Conservation (phyloP, 2,113 vertebrate species). For the Podocnemis expansa region DNA sequence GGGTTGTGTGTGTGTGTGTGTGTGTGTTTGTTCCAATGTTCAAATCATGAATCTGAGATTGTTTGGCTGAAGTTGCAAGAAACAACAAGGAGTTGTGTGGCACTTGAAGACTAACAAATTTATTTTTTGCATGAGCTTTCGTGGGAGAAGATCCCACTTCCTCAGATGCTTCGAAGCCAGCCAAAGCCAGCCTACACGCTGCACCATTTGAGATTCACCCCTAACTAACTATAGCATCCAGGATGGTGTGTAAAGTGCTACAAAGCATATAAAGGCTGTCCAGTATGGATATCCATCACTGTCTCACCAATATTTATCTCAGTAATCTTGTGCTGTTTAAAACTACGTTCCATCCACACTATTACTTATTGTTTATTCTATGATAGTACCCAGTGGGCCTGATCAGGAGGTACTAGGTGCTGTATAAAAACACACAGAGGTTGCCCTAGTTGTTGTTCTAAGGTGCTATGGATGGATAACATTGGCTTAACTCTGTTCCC, state of each 20-base stretch:
- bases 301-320: conserved; percentile 2
- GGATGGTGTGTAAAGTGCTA: neutral
- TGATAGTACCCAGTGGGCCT: neutral
- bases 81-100: no score
- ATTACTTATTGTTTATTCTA: neutral
- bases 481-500: conserved; percentile 14
- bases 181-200: fast-evolving
- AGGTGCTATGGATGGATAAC: conserved; percentile 5
- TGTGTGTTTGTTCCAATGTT: neutral
- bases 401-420: neutral
- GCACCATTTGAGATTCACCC: neutral
- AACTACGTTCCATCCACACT: neutral
- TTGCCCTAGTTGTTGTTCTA: neutral
- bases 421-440: neutral
- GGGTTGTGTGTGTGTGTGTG: no score
- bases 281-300: neutral
- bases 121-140: no score
- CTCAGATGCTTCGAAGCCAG: no score
- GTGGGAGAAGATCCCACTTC: no score
- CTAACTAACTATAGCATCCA: neutral
- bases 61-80: neutral
- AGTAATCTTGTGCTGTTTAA: conserved; percentile 18
- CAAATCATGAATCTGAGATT: neutral
- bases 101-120: no score
- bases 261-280: neutral